Conservation (phyloP, 1,140 invertebrate species). For the Eufriesea mexicana region DNA sequence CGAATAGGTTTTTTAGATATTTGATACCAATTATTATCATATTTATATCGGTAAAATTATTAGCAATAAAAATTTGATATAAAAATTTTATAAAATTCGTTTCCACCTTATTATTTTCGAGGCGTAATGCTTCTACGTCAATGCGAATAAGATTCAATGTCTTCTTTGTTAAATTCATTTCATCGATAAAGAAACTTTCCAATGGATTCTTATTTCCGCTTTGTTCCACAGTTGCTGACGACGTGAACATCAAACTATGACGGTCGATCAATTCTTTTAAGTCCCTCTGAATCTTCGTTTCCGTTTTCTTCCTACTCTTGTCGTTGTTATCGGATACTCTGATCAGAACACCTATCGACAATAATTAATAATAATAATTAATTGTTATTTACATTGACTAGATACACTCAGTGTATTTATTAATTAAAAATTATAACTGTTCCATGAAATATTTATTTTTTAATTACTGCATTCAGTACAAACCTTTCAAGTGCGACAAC, state of each 20-base stretch:
- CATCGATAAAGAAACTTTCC: conserved; percentile 73
- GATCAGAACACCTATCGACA: conserved; percentile 67
- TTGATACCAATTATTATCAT: too few species aligned
- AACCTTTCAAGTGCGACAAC: conserved; percentile 86
- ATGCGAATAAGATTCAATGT: conserved; percentile 83
- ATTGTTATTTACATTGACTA: too few species aligned
- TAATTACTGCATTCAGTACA: background rate
- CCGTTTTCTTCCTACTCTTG: conserved; percentile 38
- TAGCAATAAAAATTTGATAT: too few species aligned
- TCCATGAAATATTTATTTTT: too few species aligned
- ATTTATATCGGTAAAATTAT: background rate
- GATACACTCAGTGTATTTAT: too few species aligned
- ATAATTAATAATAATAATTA: background rate
- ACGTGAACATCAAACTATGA: conserved; percentile 44
- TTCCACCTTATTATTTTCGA: conserved; percentile 64
- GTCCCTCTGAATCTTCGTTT: conserved; percentile 63
- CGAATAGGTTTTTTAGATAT: background rate
- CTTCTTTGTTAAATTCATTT: conserved; percentile 70
- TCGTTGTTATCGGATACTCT: conserved; percentile 56
- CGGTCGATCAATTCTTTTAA: conserved; percentile 72
- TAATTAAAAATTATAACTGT: too few species aligned
- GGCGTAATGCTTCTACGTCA: conserved; percentile 61
- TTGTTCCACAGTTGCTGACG: conserved; percentile 27
- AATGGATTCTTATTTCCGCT: conserved; percentile 81
- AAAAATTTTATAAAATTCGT: background rate